Conservation (phyloP, 2,888 invertebrate species). For the Macrosoma leucophasiata region DNA sequence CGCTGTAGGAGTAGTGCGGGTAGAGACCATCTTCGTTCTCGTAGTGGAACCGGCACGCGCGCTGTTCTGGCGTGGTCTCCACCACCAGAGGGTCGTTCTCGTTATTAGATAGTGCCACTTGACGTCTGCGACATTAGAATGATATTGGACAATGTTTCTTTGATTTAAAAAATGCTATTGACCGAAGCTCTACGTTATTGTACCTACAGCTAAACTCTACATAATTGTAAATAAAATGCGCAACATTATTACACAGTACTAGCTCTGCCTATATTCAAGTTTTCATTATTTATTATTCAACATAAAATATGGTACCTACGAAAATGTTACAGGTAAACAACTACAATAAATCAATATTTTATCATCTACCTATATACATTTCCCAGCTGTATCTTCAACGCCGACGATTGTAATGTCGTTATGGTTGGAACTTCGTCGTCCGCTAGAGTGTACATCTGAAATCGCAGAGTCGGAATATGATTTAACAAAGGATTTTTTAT, state of each 20-base stretch:
- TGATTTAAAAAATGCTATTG: too few relatives aligned
- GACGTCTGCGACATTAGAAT: conserved; percentile 52
- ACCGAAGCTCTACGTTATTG: too few relatives aligned
- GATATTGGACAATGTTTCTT: conserved; percentile 1
- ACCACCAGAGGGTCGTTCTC: conserved; percentile 80
- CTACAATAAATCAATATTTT: too few relatives aligned
- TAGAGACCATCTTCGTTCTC: conserved; percentile 80
- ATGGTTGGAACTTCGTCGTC: conserved; percentile 82
- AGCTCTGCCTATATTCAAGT: too few relatives aligned
- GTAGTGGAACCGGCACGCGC: conserved; percentile 81
- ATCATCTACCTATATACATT: conserved; percentile 42
- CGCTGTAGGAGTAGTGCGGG: conserved; percentile 81
- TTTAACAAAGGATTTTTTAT: too few relatives aligned
- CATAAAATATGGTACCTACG: too few relatives aligned
- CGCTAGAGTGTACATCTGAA: conserved; percentile 77
- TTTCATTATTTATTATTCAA: too few relatives aligned
- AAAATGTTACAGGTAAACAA: too few relatives aligned
- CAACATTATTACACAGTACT: too few relatives aligned
- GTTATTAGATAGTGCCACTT: conserved; percentile 75
- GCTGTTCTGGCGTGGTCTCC: conserved; percentile 76
- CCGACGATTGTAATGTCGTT: conserved; percentile 78
- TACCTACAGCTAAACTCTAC: too few relatives aligned
- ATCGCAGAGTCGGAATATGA: too few relatives aligned
- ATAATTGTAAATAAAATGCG: too few relatives aligned
- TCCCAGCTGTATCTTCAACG: conserved; percentile 63